phyloP scores from a whole-genome alignment of 2,797 vertebrate genomes.

The Adrianichthys oophorus region DNA sequence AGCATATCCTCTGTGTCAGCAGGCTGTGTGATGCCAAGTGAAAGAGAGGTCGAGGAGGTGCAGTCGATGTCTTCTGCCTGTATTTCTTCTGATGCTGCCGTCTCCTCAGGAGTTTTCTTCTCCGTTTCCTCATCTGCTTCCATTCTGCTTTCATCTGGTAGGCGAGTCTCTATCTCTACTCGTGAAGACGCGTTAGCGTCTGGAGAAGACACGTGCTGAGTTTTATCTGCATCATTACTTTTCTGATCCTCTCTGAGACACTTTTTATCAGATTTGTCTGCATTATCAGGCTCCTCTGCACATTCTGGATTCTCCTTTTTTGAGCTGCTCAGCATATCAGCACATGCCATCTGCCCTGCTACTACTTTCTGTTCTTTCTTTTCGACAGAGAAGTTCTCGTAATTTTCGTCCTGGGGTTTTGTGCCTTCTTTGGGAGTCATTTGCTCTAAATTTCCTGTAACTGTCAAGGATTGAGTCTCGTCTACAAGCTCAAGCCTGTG shows the following conservation, averaged over 20 bases:
- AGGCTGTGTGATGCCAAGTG: slow-evolving; percentile 36
- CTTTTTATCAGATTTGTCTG: slow-evolving; percentile 39
- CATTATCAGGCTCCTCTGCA: slow-evolving; percentile 25
- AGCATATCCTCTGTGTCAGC: slow-evolving; percentile 32
- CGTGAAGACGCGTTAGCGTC: slow-evolving; percentile 34
- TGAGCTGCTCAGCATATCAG: slow-evolving; percentile 30
- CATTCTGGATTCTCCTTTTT: slow-evolving; percentile 37
- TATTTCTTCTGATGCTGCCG: slow-evolving; percentile 34
- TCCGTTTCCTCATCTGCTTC: slow-evolving; percentile 37
- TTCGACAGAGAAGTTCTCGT: slow-evolving; percentile 26
- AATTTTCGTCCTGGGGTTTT: slow-evolving; percentile 38
- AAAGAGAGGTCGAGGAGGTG: slow-evolving; percentile 46
- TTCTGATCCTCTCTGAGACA: slow-evolving; percentile 39
- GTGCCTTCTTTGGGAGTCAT: slow-evolving; percentile 19
- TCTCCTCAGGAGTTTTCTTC: slow-evolving; percentile 27
- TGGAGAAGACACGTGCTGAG: slow-evolving; percentile 21
- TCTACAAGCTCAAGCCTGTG: slow-evolving; percentile 26
- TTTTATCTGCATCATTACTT: slow-evolving; percentile 43
- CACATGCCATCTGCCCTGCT: slow-evolving; percentile 34
- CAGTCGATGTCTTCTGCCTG: slow-evolving; percentile 43
- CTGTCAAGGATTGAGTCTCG: slow-evolving; percentile 12
- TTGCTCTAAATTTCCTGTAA: slow-evolving; percentile 34
- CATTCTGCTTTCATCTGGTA: slow-evolving; percentile 30
- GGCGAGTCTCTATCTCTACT: slow-evolving; percentile 25
- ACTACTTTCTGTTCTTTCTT: slow-evolving; percentile 43